A percentile compares a stretch with the other conserved stretches of the same genome.
These are phyloP conservation scores for Lasioglossum malachurum DNA, from an alignment of 2,888 invertebrate genomes.

Conservation along the genomic window DNA sequence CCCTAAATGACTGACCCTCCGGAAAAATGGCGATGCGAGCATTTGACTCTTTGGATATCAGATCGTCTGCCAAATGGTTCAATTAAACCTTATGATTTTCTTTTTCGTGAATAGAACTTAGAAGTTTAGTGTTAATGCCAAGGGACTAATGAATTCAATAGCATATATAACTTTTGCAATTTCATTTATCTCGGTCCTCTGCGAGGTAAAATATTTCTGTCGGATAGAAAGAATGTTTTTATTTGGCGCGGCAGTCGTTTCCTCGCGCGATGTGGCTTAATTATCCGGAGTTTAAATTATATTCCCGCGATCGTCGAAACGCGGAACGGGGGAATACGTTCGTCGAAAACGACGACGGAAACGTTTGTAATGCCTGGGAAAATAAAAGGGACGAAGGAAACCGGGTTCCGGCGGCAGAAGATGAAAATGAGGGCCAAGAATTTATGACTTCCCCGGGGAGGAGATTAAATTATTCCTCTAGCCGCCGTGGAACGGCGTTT, in stretches of 20 bases:
- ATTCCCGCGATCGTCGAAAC: neutral
- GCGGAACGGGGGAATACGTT: neutral
- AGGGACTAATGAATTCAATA: neutral
- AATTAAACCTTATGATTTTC: neutral
- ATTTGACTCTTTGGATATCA: neutral
- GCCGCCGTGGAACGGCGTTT: neutral
- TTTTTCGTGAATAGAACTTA: neutral
- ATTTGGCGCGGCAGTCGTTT: neutral
- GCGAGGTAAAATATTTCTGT: neutral
- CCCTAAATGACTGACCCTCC: neutral
- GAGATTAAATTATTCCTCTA: constrained; percentile 31
- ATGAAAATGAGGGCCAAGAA: constrained; percentile 24
- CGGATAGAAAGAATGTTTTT: neutral
- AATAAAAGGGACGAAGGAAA: neutral
- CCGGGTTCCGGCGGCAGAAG: neutral
- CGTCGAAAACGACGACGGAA: neutral
- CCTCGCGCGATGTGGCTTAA: neutral
- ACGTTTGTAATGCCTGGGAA: constrained; percentile 10
- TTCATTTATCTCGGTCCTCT: neutral
- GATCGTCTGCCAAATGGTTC: neutral
- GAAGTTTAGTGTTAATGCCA: neutral
- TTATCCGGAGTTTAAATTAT: neutral
- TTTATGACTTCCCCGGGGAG: constrained; percentile 18
- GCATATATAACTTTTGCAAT: neutral
- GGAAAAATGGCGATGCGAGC: neutral